A percentile compares a stretch with the other conserved stretches of the same genome.
These are phyloP conservation scores for Ophthalmolycus amberensis DNA, from an alignment of 2,113 vertebrate genomes.

Conservation along the genomic window DNA sequence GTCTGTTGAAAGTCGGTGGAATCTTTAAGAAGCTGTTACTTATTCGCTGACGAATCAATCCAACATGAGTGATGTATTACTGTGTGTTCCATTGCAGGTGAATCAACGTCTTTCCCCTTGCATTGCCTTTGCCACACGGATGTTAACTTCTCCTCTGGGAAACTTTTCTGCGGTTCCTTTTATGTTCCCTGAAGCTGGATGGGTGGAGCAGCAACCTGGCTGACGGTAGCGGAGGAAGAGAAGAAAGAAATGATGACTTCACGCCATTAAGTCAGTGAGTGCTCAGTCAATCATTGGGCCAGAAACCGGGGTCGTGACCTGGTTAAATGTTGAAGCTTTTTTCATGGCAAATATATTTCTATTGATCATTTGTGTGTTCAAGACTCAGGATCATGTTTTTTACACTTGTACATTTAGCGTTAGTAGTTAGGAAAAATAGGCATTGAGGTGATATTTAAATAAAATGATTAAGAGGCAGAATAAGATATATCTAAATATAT, in stretches of 20 bases:
- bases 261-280: constrained; percentile 2
- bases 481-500: neutral
- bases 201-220: neutral
- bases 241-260: neutral
- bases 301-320: neutral
- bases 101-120: neutral
- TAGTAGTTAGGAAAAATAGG: neutral
- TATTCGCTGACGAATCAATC: neutral
- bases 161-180: neutral
- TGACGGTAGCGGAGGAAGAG: neutral
- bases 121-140: neutral
- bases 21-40: neutral
- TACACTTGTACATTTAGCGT: neutral
- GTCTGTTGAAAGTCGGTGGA: neutral
- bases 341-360: neutral
- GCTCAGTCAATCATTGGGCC: neutral
- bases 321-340: neutral
- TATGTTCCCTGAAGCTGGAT: neutral
- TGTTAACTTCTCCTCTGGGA: constrained; percentile 1
- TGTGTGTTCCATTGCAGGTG: neutral
- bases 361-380: neutral
- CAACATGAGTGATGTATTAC: neutral
- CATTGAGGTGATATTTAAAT: neutral
- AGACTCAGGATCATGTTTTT: neutral
- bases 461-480: neutral